Evolutionary conservation across 2,797 vertebrate genomes (phyloP).

Genomic region (Paratrypauchen microcephalus): DNA sequence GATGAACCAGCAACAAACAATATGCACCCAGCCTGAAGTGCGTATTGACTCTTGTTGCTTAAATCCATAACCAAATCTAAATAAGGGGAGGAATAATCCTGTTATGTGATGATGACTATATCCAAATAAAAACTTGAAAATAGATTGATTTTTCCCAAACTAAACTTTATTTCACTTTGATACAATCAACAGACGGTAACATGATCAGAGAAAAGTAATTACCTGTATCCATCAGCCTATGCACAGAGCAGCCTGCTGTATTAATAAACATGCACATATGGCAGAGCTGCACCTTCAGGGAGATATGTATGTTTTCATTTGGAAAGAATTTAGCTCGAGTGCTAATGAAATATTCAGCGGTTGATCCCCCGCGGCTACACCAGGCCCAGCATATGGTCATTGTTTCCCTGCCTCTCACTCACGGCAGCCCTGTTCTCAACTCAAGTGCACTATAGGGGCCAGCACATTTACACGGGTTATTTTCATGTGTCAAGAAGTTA

Average conservation of each 20-base stretch:
- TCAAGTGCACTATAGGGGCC: constrained; percentile 30
- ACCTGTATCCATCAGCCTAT: constrained; percentile 54
- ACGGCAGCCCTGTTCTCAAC: constrained; percentile 19
- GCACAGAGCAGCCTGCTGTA: constrained; percentile 43
- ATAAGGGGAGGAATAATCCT: neutral
- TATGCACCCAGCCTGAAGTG: neutral
- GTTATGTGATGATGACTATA: neutral
- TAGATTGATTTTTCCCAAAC: constrained; percentile 27
- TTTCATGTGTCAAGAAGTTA: constrained; percentile 41
- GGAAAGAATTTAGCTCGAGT: constrained; percentile 65
- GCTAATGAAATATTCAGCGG: constrained; percentile 72
- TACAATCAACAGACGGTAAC: constrained; percentile 57
- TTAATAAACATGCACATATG: constrained; percentile 75
- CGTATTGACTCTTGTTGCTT: neutral
- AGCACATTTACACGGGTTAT: constrained; percentile 24
- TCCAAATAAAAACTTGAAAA: neutral
- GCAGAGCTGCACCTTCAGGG: constrained; percentile 56
- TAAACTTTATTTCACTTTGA: constrained; percentile 20
- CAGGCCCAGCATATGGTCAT: constrained; percentile 71
- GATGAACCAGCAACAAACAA: too few species aligned
- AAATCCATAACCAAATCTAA: neutral
- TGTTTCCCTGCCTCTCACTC: constrained; percentile 50
- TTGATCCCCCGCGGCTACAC: constrained; percentile 56
- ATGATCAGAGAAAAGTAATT: constrained; percentile 58
- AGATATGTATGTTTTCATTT: constrained; percentile 70